Base-by-base conservation (phyloP, 2,113 vertebrate species). In the Cervus canadensis region DNA sequence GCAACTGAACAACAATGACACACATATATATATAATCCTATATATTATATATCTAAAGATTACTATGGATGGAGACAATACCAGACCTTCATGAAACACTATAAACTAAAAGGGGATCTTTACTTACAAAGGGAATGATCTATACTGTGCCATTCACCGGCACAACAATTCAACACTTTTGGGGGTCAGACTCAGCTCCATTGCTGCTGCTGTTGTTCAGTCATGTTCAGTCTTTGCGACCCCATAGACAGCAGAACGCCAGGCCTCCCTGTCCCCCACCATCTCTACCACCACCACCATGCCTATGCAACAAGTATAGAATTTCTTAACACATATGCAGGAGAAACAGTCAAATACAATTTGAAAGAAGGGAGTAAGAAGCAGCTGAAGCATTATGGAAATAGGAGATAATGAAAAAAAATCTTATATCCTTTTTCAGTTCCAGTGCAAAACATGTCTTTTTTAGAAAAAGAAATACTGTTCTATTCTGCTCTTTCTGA, bases 271-370 rank as follows among this genome's bases (percentile, higher is more conserved):
- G 67, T 3, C n/a, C n/a, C 10, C 8, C 19, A 6, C n/a, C 2
- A 23, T 21, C n/a, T 71, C n/a, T 40, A 40, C 19, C n/a, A 28
- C 30, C 64, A 5, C 64, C 67, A 36, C 67, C n/a, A 86, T 12
- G 11, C 9, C 36, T 16, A 54, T 64, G 71, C 45, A 56, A 81
- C 54, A 97, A 52, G 45, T 60, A 50, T 52, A 14, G 33, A 60
- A 43, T 92, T 60, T 93, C 45, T 87, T 97, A 95, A 82, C 71
- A 93, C 96, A 92, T 74, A 19, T 54, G 30, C 11, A 95, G 33
- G 48, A 95, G 56, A 91, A 94, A 26, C 10, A 97, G 43, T 52
- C 11, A 94, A 91, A 86, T 28, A 56, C 1, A 62, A 86, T 45
- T 95, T 93, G 30, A 96, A 93, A 95, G 82, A 19, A 76, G 5